phyloP scores from a whole-genome alignment of 2,113 vertebrate species.

The Malurus melanocephalus region DNA sequence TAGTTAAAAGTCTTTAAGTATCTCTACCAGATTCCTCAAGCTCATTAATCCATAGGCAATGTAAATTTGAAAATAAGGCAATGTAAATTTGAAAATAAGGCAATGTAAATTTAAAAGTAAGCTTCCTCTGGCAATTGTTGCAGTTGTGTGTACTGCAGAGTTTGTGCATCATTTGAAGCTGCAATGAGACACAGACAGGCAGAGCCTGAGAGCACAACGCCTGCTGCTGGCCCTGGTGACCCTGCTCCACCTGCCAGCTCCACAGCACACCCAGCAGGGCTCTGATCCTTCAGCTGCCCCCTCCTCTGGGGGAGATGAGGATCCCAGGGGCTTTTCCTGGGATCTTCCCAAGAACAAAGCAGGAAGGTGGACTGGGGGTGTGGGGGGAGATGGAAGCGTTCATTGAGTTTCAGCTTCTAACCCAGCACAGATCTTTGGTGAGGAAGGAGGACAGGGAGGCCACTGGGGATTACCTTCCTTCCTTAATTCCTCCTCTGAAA shows the following conservation, averaged over 20 bases:
- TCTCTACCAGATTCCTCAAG: not conserved
- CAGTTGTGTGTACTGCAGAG: not conserved
- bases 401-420: not conserved
- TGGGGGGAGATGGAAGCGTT: not conserved
- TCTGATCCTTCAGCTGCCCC: not conserved
- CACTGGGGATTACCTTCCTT: not conserved
- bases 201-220: not conserved
- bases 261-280: not conserved
- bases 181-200: not conserved
- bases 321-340: not conserved
- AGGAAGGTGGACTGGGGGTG: fast-evolving
- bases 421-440: not conserved
- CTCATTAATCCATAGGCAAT: not conserved
- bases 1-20: not conserved
- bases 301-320: no score
- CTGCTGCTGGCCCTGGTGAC: not conserved
- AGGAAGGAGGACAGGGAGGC: not conserved
- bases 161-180: not conserved
- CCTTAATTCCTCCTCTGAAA: not conserved
- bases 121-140: not conserved
- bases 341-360: not conserved
- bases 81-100: not conserved
- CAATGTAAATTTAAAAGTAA: not conserved
- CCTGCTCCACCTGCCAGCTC: not conserved
- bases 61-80: not conserved